Percentiles rank a stretch among this genome's conserved stretches.
phyloP scores from a whole-genome alignment of 2,888 invertebrate species.

The Acholoe squamosa region DNA sequence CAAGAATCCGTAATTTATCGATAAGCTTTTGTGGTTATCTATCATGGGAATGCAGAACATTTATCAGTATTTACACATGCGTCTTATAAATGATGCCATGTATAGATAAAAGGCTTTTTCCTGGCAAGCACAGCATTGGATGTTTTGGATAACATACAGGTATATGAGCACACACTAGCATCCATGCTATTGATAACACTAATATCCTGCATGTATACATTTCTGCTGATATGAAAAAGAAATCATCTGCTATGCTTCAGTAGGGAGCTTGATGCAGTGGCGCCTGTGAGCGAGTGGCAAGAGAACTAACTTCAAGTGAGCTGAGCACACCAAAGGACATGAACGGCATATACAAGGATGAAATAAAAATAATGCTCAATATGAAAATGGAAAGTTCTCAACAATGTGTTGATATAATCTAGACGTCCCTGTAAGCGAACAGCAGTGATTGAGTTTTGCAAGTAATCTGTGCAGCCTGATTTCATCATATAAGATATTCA shows the following conservation, averaged over 20 bases:
- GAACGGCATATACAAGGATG: background rate
- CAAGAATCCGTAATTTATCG: no score
- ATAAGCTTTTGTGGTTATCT: no score
- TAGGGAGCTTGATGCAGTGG: background rate
- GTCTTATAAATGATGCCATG: background rate
- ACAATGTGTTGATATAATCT: background rate
- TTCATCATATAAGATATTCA: background rate
- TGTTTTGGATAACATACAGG: background rate
- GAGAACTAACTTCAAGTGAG: conserved; percentile 49
- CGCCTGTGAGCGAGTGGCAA: conserved; percentile 26
- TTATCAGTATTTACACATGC: no score
- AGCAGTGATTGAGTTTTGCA: background rate
- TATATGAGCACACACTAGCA: background rate
- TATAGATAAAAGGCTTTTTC: background rate
- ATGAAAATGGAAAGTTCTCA: background rate
- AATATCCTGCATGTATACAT: background rate
- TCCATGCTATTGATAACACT: background rate
- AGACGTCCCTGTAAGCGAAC: background rate
- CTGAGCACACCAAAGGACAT: background rate
- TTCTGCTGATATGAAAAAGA: background rate
- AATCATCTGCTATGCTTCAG: background rate
- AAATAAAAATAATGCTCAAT: background rate
- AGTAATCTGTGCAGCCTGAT: background rate
- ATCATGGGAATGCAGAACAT: no score
- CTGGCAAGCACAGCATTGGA: background rate